Evolutionary conservation across 2,113 vertebrate genomes (phyloP), one percentile per base, ranked within the genome.

Genomic region (Sturnus vulgaris): DNA sequence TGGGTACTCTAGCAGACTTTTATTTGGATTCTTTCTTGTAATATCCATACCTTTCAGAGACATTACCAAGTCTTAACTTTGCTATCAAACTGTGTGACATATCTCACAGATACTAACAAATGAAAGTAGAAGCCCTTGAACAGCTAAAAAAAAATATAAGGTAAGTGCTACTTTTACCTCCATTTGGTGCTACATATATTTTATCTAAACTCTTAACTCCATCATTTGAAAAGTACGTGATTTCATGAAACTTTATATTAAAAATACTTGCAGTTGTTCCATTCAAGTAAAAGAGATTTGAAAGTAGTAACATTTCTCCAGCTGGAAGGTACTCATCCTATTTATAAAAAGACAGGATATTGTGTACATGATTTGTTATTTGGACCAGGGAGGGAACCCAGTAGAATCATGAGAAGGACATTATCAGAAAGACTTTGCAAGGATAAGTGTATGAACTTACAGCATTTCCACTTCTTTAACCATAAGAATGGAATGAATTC

Each of bases 381-480:
- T 83, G 49, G 70, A 97, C 94, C 96, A 88, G 84, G 88, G 81
- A 96, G 96, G 80, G 95, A 97, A 98, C 88, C 96, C 97, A 97
- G 96, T 89, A 96, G 95, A 97, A 96, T 87, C 92, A 92, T 92
- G 46, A 97, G 97, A 98, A 98, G 95, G 95, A 86, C 84, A 96
- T 97, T 92, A 97, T 97, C 97, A 97, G 96, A 97, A 97, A 96
- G 92, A 92, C 95, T 97, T 80, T 90, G 59, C 89, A 57, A 44
- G 10, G 40, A 10, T 11, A 44, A 27, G 12, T 7, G 2, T 18
- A 97, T 65, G 91, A 86, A 86, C 76, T 86, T 95, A 96, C n/a
- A 97, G 96, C 94, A 98, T 92, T 87, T 89, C 90, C 50, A 61
- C 73, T 96, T 90, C 87, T 28, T 59, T 39, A 75, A 66, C 15